Evolutionary conservation across 2,888 invertebrate species (phyloP).

Genomic region (Eutolmus rufibarbis): DNA sequence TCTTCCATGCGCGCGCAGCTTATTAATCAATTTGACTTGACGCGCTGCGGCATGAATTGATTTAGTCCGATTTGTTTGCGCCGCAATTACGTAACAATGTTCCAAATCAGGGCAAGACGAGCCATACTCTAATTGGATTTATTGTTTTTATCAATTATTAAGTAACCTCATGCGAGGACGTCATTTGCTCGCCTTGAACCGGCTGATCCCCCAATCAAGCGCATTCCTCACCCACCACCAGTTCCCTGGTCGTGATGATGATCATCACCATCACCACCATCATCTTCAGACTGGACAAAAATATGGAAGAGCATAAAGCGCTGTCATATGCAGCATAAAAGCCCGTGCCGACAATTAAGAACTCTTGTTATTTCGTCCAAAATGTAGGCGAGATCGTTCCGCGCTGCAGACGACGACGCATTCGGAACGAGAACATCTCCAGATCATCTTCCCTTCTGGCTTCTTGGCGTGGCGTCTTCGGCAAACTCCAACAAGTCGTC

Average conservation of each 20-base stretch:
- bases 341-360: slow-evolving; percentile 23
- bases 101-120: background rate
- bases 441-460: background rate
- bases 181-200: slow-evolving; percentile 5
- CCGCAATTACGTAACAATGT: slow-evolving; percentile 14
- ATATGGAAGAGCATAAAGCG: background rate
- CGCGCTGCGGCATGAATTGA: background rate
- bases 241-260: background rate
- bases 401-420: background rate
- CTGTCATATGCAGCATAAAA: slow-evolving; percentile 24
- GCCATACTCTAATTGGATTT: slow-evolving; percentile 6
- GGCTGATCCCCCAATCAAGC: slow-evolving; percentile 1
- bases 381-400: slow-evolving; percentile 23
- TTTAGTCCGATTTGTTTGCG: slow-evolving; percentile 13
- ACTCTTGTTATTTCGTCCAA: slow-evolving; percentile 23
- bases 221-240: background rate
- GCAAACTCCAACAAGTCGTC: slow-evolving; percentile 6
- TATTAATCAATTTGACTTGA: slow-evolving; percentile 6
- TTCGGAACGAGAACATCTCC: background rate
- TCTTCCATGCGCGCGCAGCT: background rate
- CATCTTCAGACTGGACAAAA: background rate
- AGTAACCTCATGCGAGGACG: background rate
- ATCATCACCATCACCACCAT: background rate
- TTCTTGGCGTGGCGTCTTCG: background rate
- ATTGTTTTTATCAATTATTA: slow-evolving; percentile 5